These are phyloP conservation scores for Lytechinus variegatus DNA, from an alignment of 35 echinoderm and acorn worm species.

Conservation along the genomic window DNA sequence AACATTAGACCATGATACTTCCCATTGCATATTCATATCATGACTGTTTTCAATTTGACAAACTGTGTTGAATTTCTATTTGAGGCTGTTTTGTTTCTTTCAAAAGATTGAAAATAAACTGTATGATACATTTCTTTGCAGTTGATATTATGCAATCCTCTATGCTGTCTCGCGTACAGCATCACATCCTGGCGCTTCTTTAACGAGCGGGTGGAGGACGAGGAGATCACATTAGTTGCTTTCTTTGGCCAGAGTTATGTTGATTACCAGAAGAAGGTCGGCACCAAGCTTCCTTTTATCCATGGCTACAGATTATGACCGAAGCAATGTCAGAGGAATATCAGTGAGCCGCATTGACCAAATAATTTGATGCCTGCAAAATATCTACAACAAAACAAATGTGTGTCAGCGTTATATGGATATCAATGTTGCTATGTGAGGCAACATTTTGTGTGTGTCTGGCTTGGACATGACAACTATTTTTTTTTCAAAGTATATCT, in stretches of 20 bases:
- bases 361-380: background rate
- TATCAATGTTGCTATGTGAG: background rate
- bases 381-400: background rate
- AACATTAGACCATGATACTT: no score
- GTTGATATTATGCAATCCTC: constrained; percentile 90
- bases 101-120: background rate
- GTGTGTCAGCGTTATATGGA: background rate
- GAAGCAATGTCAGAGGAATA: background rate
- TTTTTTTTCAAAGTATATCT: background rate
- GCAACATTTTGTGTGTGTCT: background rate
- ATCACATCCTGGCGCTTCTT: constrained; percentile 96
- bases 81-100: no score
- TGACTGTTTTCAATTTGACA: no score
- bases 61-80: no score
- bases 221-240: constrained; percentile 87
- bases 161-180: constrained; percentile 84
- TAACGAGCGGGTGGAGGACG: constrained; percentile 92
- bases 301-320: constrained; percentile 70
- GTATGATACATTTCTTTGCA: constrained; percentile 35
- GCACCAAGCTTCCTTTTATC: constrained; percentile 91
- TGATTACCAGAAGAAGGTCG: constrained; percentile 86
- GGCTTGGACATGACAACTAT: background rate
- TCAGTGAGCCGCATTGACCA: background rate
- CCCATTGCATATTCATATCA: no score
- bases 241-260: constrained; percentile 97